These are phyloP conservation scores for Macquaria australasica DNA, from an alignment of 2,113 vertebrate genomes.

Conservation along the genomic window DNA sequence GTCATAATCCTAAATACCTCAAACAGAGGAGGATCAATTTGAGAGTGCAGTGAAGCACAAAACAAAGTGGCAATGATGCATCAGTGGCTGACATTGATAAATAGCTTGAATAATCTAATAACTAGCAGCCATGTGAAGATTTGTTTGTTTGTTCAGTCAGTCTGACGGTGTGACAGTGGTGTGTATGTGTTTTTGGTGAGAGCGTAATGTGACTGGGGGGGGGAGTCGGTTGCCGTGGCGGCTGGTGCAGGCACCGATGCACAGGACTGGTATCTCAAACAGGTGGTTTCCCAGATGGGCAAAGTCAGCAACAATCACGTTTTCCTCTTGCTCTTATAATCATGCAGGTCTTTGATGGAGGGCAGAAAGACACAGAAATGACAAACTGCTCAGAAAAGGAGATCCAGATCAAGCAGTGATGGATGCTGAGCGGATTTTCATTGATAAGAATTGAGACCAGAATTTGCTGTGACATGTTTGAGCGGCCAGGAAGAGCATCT, in stretches of 20 bases:
- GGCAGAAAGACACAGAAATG: constrained; percentile 1
- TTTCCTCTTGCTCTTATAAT: constrained; percentile 29
- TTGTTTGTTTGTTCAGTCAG: constrained; percentile 21
- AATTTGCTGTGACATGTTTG: neutral
- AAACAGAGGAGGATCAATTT: neutral
- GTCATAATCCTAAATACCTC: neutral
- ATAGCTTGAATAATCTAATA: constrained; percentile 31
- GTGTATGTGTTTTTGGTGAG: constrained; percentile 9
- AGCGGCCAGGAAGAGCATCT: constrained; percentile 10
- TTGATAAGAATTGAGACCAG: neutral
- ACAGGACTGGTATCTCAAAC: constrained; percentile 14
- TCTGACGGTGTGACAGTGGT: neutral
- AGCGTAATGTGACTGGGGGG: constrained; percentile 24
- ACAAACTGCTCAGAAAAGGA: neutral
- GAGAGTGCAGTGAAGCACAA: neutral
- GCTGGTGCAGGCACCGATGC: constrained; percentile 23
- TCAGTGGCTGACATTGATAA: constrained; percentile 20
- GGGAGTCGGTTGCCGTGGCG: constrained; percentile 23
- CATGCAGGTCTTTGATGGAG: constrained; percentile 29
- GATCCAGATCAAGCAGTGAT: neutral
- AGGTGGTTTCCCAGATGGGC: constrained; percentile 60
- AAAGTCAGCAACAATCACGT: constrained; percentile 34
- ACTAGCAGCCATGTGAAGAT: constrained; percentile 19
- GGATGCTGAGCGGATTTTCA: constrained; percentile 11
- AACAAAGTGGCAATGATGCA: constrained; percentile 1